phyloP scores from a whole-genome alignment of 2,797 vertebrate species.

The Hydrophis major region DNA sequence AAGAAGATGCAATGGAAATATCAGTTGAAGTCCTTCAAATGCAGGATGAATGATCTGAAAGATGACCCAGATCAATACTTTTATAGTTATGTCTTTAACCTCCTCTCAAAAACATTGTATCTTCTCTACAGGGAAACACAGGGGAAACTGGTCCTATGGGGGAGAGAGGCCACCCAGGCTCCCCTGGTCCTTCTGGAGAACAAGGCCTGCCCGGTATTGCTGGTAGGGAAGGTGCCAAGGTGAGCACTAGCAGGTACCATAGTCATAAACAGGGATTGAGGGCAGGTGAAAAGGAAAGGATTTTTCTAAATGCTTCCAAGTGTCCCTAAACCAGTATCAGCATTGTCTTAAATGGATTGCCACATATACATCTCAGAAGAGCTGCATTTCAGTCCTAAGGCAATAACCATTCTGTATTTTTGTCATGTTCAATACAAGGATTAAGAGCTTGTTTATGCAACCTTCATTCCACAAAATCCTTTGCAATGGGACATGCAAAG shows the following conservation, averaged over 20 bases:
- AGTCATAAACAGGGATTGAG: background rate
- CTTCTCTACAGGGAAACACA: slow-evolving; percentile 79
- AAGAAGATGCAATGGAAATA: background rate
- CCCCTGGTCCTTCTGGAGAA: slow-evolving; percentile 90
- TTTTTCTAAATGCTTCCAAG: background rate
- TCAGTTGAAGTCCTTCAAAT: background rate
- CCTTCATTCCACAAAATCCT: background rate
- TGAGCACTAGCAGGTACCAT: slow-evolving; percentile 52
- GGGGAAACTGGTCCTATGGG: slow-evolving; percentile 87
- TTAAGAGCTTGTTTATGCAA: background rate
- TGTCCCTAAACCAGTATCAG: background rate
- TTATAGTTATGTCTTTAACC: background rate
- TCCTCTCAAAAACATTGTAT: background rate
- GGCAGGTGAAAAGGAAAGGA: background rate
- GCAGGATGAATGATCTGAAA: background rate
- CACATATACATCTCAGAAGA: background rate
- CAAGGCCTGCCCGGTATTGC: slow-evolving; percentile 87
- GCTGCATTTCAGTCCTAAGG: background rate
- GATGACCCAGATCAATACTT: background rate
- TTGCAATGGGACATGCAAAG: background rate
- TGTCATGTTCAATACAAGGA: background rate
- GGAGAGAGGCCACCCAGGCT: slow-evolving; percentile 89
- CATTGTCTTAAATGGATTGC: background rate
- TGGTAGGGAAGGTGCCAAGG: slow-evolving; percentile 90
- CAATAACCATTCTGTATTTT: background rate